A percentile compares a stretch with the other conserved stretches of the same genome.
These are phyloP conservation scores for Leucoraja ocellata DNA, from an alignment of 2,797 vertebrate genomes.

Conservation along the genomic window DNA sequence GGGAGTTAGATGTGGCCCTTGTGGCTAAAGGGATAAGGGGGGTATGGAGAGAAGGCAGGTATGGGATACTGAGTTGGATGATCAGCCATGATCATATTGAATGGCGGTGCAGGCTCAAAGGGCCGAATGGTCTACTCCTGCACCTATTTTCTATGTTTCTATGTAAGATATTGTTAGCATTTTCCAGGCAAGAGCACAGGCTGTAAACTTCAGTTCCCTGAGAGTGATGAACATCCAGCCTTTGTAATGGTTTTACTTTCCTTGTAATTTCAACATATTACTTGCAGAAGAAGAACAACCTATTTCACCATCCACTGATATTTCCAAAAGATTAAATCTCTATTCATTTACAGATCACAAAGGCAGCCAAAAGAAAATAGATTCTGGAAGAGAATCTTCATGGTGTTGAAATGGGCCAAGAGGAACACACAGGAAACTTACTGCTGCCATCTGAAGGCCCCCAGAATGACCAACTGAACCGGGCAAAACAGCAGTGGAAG, in stretches of 20 bases:
- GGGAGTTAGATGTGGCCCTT: too few species aligned
- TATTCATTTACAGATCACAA: neutral
- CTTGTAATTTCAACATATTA: neutral
- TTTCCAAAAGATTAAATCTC: neutral
- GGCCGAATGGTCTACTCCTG: too few species aligned
- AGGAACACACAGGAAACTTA: neutral
- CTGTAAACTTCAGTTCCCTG: neutral
- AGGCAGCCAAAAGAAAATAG: neutral
- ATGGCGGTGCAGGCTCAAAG: too few species aligned
- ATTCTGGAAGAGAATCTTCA: neutral
- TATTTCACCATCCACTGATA: neutral
- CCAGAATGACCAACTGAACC: neutral
- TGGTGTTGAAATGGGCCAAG: neutral
- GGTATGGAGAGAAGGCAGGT: too few species aligned
- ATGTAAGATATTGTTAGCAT: neutral
- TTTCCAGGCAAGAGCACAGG: neutral
- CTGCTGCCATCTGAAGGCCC: neutral
- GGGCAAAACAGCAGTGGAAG: neutral
- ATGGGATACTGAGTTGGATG: too few species aligned
- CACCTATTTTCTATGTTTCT: too few species aligned
- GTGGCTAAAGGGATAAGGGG: too few species aligned
- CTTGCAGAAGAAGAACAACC: neutral
- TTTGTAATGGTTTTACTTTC: neutral
- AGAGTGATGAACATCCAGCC: neutral
- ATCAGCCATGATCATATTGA: too few species aligned